Percentiles rank a stretch among this genome's conserved stretches.
Evolutionary conservation across 2,797 vertebrate species (phyloP).

Genomic region (Leptatherina wallacei): DNA sequence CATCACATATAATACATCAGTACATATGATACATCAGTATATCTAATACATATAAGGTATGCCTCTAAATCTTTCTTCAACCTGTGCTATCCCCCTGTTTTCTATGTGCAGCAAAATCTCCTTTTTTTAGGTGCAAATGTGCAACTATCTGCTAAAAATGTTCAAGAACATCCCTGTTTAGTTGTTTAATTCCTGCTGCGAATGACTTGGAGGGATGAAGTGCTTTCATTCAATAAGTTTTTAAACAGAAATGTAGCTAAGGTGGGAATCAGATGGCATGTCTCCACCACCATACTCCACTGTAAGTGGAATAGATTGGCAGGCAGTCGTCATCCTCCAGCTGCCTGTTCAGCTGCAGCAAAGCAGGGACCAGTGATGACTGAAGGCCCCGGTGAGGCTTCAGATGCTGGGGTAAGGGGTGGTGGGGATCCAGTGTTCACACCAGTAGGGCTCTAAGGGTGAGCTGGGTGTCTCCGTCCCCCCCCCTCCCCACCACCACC

Average conservation of each 20-base stretch:
- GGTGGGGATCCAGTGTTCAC: constrained; percentile 20
- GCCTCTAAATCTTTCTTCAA: background rate
- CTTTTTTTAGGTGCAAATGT: background rate
- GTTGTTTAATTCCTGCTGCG: background rate
- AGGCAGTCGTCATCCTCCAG: constrained; percentile 23
- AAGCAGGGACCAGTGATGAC: constrained; percentile 38
- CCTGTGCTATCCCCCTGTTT: background rate
- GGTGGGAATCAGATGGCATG: constrained; percentile 23
- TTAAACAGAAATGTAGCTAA: background rate
- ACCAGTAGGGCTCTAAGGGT: constrained; percentile 38
- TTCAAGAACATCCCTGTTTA: background rate
- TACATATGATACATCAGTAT: background rate
- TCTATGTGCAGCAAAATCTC: background rate
- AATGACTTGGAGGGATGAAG: background rate
- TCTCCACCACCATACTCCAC: constrained; percentile 19
- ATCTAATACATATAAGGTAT: background rate
- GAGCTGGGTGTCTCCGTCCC: constrained; percentile 31
- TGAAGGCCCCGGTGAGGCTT: constrained; percentile 51
- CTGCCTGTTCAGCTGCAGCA: constrained; percentile 32
- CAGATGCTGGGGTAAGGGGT: constrained; percentile 34
- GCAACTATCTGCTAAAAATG: background rate
- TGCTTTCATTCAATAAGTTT: background rate
- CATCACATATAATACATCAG: background rate
- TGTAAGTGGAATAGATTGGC: constrained; percentile 8
- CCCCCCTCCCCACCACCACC: background rate